Evolutionary conservation across 1,140 invertebrate genomes (phyloP).

Genomic region (Drosophila repleta): DNA sequence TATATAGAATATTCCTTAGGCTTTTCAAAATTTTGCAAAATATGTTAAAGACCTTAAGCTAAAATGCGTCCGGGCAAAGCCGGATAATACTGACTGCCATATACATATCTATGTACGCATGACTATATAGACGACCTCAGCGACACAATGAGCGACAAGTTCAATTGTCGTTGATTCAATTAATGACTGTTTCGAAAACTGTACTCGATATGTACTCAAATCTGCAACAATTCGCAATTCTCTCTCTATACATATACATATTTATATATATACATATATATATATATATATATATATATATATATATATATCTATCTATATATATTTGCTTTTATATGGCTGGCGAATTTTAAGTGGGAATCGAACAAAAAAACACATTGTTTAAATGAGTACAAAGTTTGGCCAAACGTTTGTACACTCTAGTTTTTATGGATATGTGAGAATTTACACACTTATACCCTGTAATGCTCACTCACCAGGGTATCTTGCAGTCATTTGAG

Average conservation of each 20-base stretch:
- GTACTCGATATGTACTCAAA: constrained; percentile 52
- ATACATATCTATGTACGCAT: background rate
- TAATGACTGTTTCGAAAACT: constrained; percentile 20
- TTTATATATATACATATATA: background rate
- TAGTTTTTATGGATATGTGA: too few relatives aligned
- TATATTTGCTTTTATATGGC: too few relatives aligned
- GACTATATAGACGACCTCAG: constrained; percentile 7
- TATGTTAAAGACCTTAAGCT: background rate
- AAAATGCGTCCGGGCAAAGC: background rate
- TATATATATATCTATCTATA: too few relatives aligned
- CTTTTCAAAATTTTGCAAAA: too few relatives aligned
- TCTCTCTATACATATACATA: background rate
- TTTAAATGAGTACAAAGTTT: too few relatives aligned
- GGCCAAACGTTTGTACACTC: too few relatives aligned
- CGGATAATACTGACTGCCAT: background rate
- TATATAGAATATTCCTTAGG: too few relatives aligned
- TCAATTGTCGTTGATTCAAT: constrained; percentile 45
- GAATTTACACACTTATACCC: too few relatives aligned
- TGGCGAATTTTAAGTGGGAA: too few relatives aligned
- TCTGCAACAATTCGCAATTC: constrained; percentile 9
- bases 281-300: background rate
- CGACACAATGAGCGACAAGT: constrained; percentile 1
- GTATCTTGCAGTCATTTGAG: too few relatives aligned
- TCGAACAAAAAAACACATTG: too few relatives aligned
- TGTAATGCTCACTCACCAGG: too few relatives aligned